Percentiles rank a stretch among this genome's conserved stretches.
Conservation (phyloP, 2,888 invertebrate genomes). For the Luperina testacea region DNA sequence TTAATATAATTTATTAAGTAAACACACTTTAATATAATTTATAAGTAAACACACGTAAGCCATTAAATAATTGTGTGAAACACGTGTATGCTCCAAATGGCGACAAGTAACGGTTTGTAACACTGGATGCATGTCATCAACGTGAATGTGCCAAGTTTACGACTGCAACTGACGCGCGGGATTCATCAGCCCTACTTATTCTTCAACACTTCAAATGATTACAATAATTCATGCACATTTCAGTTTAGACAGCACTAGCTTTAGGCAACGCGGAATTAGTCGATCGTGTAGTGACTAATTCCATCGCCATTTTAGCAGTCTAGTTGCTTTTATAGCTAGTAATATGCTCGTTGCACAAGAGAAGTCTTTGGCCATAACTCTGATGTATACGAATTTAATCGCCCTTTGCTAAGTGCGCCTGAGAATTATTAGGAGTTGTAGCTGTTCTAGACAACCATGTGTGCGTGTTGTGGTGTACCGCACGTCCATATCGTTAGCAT, state of each 20-base stretch:
- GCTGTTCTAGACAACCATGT: constrained; percentile 15
- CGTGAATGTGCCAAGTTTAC: constrained; percentile 45
- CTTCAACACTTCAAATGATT: constrained; percentile 35
- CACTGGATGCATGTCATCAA: constrained; percentile 14
- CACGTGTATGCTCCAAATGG: constrained; percentile 32
- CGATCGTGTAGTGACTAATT: constrained; percentile 19
- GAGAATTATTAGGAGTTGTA: constrained; percentile 28
- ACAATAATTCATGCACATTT: constrained; percentile 20
- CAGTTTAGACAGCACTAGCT: constrained; percentile 8
- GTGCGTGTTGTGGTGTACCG: constrained; percentile 27
- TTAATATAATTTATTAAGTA: not conserved
- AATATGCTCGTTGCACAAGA: constrained; percentile 19
- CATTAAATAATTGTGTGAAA: constrained; percentile 26
- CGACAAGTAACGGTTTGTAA: constrained; percentile 24
- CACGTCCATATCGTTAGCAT: constrained; percentile 38
- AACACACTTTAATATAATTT: not conserved
- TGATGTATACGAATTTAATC: constrained; percentile 38
- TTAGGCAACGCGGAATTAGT: constrained; percentile 1
- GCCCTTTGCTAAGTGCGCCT: constrained; percentile 21
- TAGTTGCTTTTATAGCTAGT: constrained; percentile 21
- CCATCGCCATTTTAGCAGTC: constrained; percentile 17
- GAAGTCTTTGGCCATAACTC: constrained; percentile 31
- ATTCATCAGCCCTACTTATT: constrained; percentile 20
- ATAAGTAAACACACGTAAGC: not conserved
- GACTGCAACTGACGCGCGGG: constrained; percentile 32